These are phyloP conservation scores for Myotis findleyi DNA, from an alignment of 2,797 vertebrate genomes.

Conservation along the genomic window DNA sequence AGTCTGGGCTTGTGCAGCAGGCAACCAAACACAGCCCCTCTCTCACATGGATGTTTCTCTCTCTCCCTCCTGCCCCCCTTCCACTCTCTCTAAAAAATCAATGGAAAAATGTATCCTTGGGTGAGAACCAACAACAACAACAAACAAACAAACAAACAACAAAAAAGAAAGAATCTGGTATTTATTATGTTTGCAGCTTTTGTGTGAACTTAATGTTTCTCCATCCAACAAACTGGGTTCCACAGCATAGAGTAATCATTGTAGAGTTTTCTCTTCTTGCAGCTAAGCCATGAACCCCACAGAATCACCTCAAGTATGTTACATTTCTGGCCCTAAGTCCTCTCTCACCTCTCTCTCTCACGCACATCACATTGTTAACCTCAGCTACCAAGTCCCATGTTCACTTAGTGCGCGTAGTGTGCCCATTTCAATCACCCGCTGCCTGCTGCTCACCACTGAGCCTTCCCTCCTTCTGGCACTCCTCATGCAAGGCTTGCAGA, in stretches of 20 bases:
- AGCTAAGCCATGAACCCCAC: rapidly evolving
- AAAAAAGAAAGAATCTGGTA: not conserved
- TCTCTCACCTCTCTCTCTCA: not conserved
- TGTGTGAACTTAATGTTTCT: not conserved
- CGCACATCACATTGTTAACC: not conserved
- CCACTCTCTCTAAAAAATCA: no score
- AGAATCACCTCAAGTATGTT: rapidly evolving
- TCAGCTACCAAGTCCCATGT: not conserved
- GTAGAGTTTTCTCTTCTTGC: not conserved
- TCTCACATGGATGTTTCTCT: no score
- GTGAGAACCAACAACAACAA: no score
- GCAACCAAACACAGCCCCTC: no score
- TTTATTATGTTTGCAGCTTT: rapidly evolving
- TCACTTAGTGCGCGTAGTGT: not conserved
- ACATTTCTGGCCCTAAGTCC: not conserved
- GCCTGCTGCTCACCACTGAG: rapidly evolving
- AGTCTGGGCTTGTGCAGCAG: no score
- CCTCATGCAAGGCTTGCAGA: not conserved
- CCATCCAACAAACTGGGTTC: rapidly evolving
- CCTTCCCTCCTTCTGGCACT: not conserved
- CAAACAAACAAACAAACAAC: no score
- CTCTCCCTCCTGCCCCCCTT: no score
- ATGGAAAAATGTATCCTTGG: no score
- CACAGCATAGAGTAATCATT: rapidly evolving
- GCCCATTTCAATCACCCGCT: not conserved